A percentile compares a stretch with the other conserved stretches of the same genome.
Evolutionary conservation across 2,113 vertebrate species (phyloP).

Genomic region (Diadophis punctatus): DNA sequence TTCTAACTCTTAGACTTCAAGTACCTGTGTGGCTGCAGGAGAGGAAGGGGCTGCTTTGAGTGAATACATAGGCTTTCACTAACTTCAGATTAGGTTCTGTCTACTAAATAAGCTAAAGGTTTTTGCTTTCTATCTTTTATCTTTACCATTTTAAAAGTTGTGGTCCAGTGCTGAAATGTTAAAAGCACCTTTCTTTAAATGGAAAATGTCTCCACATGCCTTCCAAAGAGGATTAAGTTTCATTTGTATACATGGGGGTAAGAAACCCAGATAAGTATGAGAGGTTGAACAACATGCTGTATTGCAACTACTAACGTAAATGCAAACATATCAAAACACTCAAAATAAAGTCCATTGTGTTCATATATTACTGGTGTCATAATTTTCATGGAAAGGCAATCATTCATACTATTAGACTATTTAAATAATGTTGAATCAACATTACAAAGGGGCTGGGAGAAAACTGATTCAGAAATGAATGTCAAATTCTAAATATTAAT

Average conservation of each 20-base stretch:
- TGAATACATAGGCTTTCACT: not conserved
- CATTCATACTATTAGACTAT: not conserved
- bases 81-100: not conserved
- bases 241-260: not conserved
- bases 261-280: not conserved
- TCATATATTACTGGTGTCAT: not conserved
- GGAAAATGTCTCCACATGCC: not conserved
- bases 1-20: not conserved
- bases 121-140: not conserved
- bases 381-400: not conserved
- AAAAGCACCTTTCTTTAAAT: not conserved
- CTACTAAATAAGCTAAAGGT: not conserved
- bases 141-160: not conserved
- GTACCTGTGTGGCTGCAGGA: not conserved
- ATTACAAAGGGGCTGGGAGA: not conserved
- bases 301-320: not conserved
- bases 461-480: not conserved
- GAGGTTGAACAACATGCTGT: not conserved
- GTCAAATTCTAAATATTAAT: not conserved
- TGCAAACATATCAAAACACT: not conserved
- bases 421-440: not conserved
- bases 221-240: not conserved
- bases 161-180: not conserved
- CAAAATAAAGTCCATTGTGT: not conserved
- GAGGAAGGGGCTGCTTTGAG: not conserved